phyloP scores from a whole-genome alignment of 1,140 invertebrate genomes.

The Phortica variegata region DNA sequence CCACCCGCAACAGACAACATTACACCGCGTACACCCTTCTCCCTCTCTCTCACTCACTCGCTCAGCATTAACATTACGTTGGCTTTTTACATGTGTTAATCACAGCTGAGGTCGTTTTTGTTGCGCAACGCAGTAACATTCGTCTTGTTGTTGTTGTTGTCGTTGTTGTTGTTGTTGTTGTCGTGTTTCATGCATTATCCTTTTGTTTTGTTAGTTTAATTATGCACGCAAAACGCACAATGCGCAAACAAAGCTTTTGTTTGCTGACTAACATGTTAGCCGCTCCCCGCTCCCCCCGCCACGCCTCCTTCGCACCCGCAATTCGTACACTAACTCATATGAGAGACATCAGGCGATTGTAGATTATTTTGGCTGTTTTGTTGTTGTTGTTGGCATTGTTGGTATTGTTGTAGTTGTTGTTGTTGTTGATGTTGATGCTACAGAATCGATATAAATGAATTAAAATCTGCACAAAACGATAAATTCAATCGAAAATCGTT shows the following conservation, averaged over 20 bases:
- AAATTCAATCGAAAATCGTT: conserved; percentile 58
- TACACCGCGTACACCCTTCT: conserved; percentile 14
- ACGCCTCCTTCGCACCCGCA: conserved; percentile 22
- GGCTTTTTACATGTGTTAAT: conserved; percentile 52
- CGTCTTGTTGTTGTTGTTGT: no score
- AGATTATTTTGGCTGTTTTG: no score
- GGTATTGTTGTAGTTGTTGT: conserved; percentile 5
- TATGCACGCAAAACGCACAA: conserved; percentile 22
- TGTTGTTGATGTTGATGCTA: conserved; percentile 35
- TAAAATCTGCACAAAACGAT: conserved; percentile 52
- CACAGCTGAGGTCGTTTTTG: conserved; percentile 37
- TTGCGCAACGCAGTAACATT: no score
- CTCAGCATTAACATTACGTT: not conserved
- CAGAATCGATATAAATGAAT: conserved; percentile 37
- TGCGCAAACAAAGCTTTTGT: conserved; percentile 36
- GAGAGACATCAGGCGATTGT: no score
- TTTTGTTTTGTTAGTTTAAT: conserved; percentile 43
- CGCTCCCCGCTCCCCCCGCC: conserved; percentile 23
- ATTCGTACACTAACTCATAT: no score
- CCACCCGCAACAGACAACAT: conserved; percentile 8
- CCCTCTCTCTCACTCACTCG: not conserved
- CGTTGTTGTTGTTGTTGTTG: conserved; percentile 12
- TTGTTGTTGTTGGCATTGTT: not conserved
- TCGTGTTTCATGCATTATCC: conserved; percentile 9
- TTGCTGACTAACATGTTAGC: conserved; percentile 31